A percentile compares a stretch with the other conserved stretches of the same genome.
Conservation (phyloP, 2,113 vertebrate species). For the Cathartes aura region DNA sequence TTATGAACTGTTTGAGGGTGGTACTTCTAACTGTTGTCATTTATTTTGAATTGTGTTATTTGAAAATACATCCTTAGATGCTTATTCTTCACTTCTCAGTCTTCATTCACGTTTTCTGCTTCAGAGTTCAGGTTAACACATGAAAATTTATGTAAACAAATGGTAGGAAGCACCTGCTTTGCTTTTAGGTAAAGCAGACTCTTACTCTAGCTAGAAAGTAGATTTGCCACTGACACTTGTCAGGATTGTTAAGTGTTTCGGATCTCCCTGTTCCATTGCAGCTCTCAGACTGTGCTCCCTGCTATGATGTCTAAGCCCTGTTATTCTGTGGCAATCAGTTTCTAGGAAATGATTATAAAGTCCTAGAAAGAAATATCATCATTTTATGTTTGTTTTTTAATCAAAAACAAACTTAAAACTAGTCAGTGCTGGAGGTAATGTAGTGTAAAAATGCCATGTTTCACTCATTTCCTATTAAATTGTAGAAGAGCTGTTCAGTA, state of each 20-base stretch:
- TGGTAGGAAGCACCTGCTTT: not conserved
- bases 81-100: not conserved
- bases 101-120: not conserved
- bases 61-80: not conserved
- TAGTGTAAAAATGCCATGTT: not conserved
- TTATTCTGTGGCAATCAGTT: not conserved
- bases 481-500: not conserved
- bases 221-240: not conserved
- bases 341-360: not conserved
- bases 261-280: not conserved
- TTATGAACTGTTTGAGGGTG: not conserved
- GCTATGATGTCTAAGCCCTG: not conserved
- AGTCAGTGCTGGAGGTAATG: not conserved
- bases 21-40: not conserved
- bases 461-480: not conserved
- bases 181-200: not conserved
- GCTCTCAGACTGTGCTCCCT: not conserved
- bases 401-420: not conserved
- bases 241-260: not conserved
- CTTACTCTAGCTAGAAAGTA: not conserved
- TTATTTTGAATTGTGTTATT: not conserved
- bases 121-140: not conserved
- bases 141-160: not conserved
- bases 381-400: not conserved
- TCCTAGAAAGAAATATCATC: not conserved